Percentiles rank a stretch among this genome's conserved stretches.
Evolutionary conservation across 1,140 invertebrate genomes (phyloP).

Genomic region (Camponotus floridanus): DNA sequence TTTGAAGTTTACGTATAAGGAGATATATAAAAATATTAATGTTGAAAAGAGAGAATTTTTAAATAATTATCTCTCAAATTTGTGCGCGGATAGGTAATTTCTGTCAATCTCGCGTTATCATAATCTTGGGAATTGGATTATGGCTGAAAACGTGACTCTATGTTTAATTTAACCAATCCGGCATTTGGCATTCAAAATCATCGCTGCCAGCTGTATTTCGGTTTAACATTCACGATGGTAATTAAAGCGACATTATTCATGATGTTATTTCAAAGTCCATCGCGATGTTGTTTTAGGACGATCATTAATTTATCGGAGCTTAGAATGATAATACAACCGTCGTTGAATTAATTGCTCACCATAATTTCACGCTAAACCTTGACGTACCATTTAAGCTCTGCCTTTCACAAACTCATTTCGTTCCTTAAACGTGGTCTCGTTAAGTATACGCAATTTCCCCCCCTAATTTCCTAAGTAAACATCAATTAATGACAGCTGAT

Average conservation of each 20-base stretch:
- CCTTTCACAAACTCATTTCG: conserved; percentile 39
- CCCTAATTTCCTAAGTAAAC: conserved; percentile 18
- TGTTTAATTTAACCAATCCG: conserved; percentile 1
- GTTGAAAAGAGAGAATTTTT: not conserved
- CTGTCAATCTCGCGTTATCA: not conserved
- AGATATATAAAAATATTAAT: not conserved
- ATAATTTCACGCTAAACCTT: not conserved
- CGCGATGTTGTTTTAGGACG: conserved; percentile 48
- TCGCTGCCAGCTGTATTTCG: not conserved
- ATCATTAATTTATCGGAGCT: conserved; percentile 47
- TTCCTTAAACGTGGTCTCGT: conserved; percentile 34
- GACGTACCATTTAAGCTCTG: not conserved
- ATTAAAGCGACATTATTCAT: conserved; percentile 47
- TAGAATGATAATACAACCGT: conserved; percentile 24
- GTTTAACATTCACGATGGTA: conserved; percentile 10
- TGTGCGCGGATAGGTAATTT: not conserved
- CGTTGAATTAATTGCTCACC: not conserved
- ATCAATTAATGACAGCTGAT: conserved; percentile 55
- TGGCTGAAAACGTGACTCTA: not conserved
- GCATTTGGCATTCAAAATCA: conserved; percentile 9
- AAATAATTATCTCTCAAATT: not conserved
- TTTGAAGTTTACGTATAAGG: not conserved
- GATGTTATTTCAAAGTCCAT: conserved; percentile 40
- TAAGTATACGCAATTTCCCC: conserved; percentile 15
- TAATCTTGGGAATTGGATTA: not conserved